Conservation (phyloP, 1,140 invertebrate species). For the Thereuonema tuberculata region DNA sequence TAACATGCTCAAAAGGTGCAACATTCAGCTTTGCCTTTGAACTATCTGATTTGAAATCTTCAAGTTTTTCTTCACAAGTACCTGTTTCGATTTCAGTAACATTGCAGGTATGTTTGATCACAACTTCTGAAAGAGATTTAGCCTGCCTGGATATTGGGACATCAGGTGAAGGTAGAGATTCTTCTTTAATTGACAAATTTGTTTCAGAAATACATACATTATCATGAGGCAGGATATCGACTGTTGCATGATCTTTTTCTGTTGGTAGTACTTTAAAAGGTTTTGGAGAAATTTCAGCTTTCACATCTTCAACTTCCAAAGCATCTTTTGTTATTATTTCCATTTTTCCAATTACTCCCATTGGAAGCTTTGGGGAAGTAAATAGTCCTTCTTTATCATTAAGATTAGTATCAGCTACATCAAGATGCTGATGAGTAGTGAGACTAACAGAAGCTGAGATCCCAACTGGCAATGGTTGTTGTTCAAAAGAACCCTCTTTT, state of each 20-base stretch:
- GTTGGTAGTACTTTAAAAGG: background rate
- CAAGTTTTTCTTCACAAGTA: slow-evolving; percentile 43
- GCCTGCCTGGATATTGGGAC: slow-evolving; percentile 27
- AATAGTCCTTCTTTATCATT: slow-evolving; percentile 17
- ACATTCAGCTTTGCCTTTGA: slow-evolving; percentile 8
- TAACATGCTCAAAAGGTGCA: slow-evolving; percentile 15
- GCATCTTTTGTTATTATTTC: slow-evolving; percentile 9
- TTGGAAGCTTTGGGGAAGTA: background rate
- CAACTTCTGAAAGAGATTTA: slow-evolving; percentile 34
- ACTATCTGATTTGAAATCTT: slow-evolving; percentile 6
- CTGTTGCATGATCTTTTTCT: slow-evolving; percentile 12
- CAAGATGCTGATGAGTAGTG: slow-evolving; percentile 38
- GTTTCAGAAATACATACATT: slow-evolving; percentile 18
- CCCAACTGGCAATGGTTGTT: slow-evolving; percentile 30
- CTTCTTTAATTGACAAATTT: slow-evolving; percentile 16
- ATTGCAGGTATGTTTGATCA: slow-evolving; percentile 44
- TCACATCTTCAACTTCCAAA: slow-evolving; percentile 18
- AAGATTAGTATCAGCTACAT: slow-evolving; percentile 17
- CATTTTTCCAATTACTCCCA: background rate
- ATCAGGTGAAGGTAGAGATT: slow-evolving; percentile 21
- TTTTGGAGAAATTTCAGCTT: slow-evolving; percentile 10
- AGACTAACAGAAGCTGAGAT: slow-evolving; percentile 37
- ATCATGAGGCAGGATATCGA: slow-evolving; percentile 16
- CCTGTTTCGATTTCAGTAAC: slow-evolving; percentile 43
- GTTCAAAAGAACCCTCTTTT: slow-evolving; percentile 32